Evolutionary conservation across 1,140 invertebrate genomes (phyloP).

Genomic region (Drosophila pectinifera): DNA sequence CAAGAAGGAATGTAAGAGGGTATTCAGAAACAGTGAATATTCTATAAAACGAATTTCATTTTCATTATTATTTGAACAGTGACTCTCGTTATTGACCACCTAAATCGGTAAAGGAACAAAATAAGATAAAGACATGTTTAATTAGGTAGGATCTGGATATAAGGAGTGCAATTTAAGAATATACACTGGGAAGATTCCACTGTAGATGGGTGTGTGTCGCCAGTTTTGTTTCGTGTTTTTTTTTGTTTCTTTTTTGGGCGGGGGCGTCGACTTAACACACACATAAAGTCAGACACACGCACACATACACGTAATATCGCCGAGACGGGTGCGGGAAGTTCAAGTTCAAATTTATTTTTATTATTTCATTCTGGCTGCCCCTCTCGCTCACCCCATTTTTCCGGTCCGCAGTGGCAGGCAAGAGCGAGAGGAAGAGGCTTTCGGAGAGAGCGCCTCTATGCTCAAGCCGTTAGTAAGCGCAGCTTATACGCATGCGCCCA

Average conservation of each 20-base stretch:
- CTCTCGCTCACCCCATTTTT: constrained; percentile 40
- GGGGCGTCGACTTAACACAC: constrained; percentile 36
- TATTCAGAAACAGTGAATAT: constrained; percentile 1
- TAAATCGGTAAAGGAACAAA: no score
- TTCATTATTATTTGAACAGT: background rate
- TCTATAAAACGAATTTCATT: background rate
- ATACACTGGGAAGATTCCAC: background rate
- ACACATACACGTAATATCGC: constrained; percentile 17
- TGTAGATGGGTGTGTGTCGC: constrained; percentile 11
- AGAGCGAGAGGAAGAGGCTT: constrained; percentile 1
- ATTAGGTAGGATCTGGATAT: no score
- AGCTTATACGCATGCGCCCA: constrained; percentile 1
- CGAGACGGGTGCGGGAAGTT: constrained; percentile 66
- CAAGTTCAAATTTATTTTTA: constrained; percentile 81
- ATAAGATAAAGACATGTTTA: no score
- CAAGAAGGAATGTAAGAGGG: background rate
- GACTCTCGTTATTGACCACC: no score
- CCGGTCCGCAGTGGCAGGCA: constrained; percentile 40
- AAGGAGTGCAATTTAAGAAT: background rate
- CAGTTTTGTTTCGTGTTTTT: constrained; percentile 2
- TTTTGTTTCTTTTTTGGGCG: constrained; percentile 22
- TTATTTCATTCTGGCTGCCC: constrained; percentile 45
- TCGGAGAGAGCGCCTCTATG: constrained; percentile 7
- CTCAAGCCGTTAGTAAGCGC: constrained; percentile 3
- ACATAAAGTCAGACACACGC: constrained; percentile 13